Conservation (phyloP, 2,113 vertebrate species). For the Corythornis madagascariensis region DNA sequence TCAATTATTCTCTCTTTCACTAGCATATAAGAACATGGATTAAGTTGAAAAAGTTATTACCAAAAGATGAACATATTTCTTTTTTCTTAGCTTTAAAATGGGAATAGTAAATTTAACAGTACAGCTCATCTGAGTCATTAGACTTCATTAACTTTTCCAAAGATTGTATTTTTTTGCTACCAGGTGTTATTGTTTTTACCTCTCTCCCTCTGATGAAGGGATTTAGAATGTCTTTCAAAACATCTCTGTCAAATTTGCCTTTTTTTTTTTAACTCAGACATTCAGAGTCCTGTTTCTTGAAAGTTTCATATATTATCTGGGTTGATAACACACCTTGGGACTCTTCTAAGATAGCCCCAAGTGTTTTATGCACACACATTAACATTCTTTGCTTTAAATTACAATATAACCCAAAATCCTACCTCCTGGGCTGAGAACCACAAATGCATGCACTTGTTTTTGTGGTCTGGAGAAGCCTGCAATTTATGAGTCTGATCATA, state of each 20-base stretch:
- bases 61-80: slow-evolving; percentile 10
- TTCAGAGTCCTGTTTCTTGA: neutral
- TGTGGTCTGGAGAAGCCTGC: neutral
- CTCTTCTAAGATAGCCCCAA: neutral
- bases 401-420: neutral
- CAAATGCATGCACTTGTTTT: neutral
- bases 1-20: neutral
- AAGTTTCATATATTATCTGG: neutral
- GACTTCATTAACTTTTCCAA: slow-evolving; percentile 33
- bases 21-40: neutral
- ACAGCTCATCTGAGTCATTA: slow-evolving; percentile 33
- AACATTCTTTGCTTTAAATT: slow-evolving; percentile 13
- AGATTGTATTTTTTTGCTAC: slow-evolving; percentile 15
- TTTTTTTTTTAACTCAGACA: neutral
- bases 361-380: neutral
- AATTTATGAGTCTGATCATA: neutral
- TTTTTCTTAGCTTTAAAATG: slow-evolving; percentile 7
- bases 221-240: slow-evolving; percentile 20
- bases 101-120: slow-evolving; percentile 16
- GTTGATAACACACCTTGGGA: neutral
- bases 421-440: neutral
- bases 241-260: neutral
- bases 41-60: slow-evolving; percentile 18
- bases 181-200: slow-evolving; percentile 2
- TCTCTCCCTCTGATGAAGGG: neutral